Evolutionary conservation across 2,797 vertebrate genomes (phyloP), one percentile per base, ranked within the genome.

Genomic region (Tamandua tetradactyla): DNA sequence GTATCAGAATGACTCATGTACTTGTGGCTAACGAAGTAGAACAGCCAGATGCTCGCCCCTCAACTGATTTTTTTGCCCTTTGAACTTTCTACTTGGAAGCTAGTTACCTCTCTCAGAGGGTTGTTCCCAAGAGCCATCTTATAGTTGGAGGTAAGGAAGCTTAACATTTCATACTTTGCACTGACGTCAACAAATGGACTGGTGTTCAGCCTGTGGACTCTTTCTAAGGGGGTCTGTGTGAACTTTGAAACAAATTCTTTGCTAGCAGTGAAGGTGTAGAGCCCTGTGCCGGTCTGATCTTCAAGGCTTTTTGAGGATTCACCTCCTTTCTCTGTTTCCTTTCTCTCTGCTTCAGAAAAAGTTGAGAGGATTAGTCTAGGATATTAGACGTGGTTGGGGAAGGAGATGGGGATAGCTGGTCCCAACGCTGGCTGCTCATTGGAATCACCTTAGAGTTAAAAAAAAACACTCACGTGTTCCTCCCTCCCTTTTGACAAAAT

Each of bases 61-160:
- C 47, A 94, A 95, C 93, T 97, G 96, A 95, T 98, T 97, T 97
- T 97, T 91, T 87, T 84, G 68, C 81, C 87, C 93, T 93, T 91
- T 96, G 91, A 92, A 72, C 94, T 61, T 93, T 64, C 75, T 94
- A 12, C 72, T 69, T 92, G 87, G 74, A 97, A 94, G 89, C 52
- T 40, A 49, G 37, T 94, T 93, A 49, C 87, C 7, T 74, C 11
- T 72, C 40, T 71, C 7, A 1, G 84, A 84, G 62, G 62, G 64
- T 11, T 75, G 91, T 96, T 90, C 95, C 62, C 15, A 94, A 92
- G 85, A 79, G 66, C 64, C 47, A 49, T 84, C 76, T 72, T 61
- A 82, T n/a, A 23, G 66, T 66, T 89, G 52, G 78, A 61, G 44
- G 68, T 6, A 22, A 75, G 69, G 75, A 94, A 90, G 32, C 49